phyloP scores from a whole-genome alignment of 2,797 vertebrate species.

The Danio kyathit region DNA sequence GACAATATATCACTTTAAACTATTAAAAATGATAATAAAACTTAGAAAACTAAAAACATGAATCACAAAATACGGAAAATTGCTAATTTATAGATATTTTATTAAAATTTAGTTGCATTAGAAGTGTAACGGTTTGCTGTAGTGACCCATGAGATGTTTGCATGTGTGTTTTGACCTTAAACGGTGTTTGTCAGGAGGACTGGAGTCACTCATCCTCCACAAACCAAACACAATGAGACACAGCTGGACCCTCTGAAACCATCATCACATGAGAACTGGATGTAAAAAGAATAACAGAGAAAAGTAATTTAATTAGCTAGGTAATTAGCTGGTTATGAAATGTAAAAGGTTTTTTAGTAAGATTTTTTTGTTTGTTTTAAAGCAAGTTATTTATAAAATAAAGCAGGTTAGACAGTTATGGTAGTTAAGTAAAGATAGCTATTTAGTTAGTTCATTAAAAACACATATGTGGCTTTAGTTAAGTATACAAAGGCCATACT shows the following conservation, averaged over 20 bases:
- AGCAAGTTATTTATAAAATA: not conserved
- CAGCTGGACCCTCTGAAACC: not conserved
- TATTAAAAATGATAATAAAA: no score
- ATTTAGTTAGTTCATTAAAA: not conserved
- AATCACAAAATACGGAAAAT: not conserved
- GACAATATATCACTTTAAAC: no score
- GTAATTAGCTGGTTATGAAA: not conserved
- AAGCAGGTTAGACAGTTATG: not conserved
- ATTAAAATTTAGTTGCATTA: not conserved
- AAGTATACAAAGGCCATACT: not conserved
- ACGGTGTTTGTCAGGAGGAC: constrained; percentile 65
- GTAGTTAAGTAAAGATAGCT: no score
- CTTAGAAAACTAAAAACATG: no score
- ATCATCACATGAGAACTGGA: not conserved
- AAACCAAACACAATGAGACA: not conserved
- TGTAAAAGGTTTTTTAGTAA: not conserved
- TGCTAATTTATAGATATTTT: not conserved
- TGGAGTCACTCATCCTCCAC: constrained; percentile 4
- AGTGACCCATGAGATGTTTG: not conserved
- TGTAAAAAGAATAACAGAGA: no score
- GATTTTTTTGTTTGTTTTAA: no score
- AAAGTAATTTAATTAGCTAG: not conserved
- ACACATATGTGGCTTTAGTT: no score
- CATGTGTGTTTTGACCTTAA: constrained; percentile 56
- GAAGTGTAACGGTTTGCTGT: not conserved